Percentiles rank a stretch among this genome's conserved stretches.
phyloP scores from a whole-genome alignment of 2,888 invertebrate species.

The Seira ritae region DNA sequence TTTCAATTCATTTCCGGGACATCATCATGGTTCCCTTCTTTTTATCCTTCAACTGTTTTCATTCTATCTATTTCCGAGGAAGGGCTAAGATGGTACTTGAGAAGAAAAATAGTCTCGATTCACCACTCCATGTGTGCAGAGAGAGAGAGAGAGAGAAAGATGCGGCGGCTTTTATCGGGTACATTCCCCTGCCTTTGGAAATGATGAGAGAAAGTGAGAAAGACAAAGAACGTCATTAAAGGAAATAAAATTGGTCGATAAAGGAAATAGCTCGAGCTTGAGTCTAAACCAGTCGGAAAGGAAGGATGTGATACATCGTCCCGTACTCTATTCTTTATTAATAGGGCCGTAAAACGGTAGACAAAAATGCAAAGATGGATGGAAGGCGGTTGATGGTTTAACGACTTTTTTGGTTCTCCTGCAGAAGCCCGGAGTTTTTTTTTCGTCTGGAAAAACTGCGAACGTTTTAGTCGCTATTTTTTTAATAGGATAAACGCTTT shows the following conservation, averaged over 20 bases:
- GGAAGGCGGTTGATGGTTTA: slow-evolving; percentile 10
- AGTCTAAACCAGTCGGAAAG: not conserved
- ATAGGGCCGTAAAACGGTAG: not conserved
- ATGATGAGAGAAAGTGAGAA: not conserved
- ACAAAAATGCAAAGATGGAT: not conserved
- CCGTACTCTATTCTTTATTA: slow-evolving; percentile 1
- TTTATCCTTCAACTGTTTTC: not conserved
- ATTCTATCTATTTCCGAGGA: slow-evolving; percentile 1
- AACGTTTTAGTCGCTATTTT: not conserved
- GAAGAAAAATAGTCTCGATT: not conserved
- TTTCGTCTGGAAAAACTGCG: not conserved
- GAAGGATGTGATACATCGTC: not conserved
- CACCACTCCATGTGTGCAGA: not conserved
- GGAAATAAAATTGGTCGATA: slow-evolving; percentile 41
- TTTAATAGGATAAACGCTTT: not conserved
- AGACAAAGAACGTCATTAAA: slow-evolving; percentile 62
- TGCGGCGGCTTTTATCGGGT: not conserved
- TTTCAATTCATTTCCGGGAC: not conserved
- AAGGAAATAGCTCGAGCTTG: slow-evolving; percentile 39
- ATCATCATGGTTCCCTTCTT: too few species aligned
- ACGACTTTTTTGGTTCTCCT: slow-evolving; percentile 7
- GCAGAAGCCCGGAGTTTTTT: not conserved
- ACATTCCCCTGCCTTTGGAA: slow-evolving; percentile 19
- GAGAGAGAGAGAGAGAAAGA: not conserved
- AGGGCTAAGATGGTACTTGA: not conserved